phyloP scores from a whole-genome alignment of 2,113 vertebrate species.

The Murina feae region DNA sequence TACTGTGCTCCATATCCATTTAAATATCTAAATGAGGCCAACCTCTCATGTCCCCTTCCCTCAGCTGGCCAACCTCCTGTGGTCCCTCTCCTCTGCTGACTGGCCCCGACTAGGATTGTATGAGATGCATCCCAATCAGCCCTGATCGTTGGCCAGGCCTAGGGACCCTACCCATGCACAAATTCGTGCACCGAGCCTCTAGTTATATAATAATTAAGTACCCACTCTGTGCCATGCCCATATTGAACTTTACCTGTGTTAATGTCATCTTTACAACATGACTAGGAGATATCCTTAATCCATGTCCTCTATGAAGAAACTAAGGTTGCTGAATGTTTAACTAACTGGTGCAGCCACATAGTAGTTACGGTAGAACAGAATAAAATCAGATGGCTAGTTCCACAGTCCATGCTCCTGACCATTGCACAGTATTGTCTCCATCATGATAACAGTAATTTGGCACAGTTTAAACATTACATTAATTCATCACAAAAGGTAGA shows the following conservation, averaged over 20 bases:
- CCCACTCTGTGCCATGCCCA: not conserved
- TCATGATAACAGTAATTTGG: not conserved
- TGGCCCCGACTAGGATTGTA: too few species aligned
- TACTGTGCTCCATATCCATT: too few species aligned
- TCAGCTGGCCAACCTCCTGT: too few species aligned
- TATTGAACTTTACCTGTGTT: not conserved
- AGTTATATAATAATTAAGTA: not conserved
- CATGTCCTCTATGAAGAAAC: not conserved
- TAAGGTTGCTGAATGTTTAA: not conserved
- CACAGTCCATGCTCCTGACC: not conserved
- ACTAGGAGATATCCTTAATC: not conserved
- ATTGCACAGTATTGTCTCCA: not conserved
- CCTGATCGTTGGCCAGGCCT: accelerated
- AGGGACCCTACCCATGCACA: too few species aligned
- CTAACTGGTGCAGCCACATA: not conserved
- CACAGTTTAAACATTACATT: not conserved
- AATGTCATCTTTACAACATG: not conserved
- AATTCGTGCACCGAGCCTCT: too few species aligned
- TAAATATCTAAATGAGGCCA: too few species aligned
- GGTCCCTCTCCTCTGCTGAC: too few species aligned
- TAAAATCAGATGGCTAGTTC: not conserved
- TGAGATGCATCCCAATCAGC: too few species aligned
- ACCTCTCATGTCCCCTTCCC: too few species aligned
- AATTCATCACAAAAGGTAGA: not conserved
- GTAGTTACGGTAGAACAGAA: not conserved